phyloP scores from a whole-genome alignment of 1,140 invertebrate species.

The Polypedilum vanderplanki region DNA sequence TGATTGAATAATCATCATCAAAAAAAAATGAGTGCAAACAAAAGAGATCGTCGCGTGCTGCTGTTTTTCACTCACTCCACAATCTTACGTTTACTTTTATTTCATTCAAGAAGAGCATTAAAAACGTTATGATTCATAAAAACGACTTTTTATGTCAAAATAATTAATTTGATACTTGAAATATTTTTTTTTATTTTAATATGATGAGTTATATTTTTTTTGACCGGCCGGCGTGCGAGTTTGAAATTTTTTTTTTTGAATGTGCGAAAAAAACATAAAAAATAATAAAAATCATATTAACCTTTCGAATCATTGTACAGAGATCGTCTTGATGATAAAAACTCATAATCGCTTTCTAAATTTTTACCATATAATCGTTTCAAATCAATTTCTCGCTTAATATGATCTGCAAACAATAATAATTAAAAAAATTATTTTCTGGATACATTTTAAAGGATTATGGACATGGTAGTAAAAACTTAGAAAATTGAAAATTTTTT shows the following conservation, averaged over 20 bases:
- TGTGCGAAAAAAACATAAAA: not conserved
- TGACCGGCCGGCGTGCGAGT: not conserved
- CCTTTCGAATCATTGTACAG: slow-evolving; percentile 22
- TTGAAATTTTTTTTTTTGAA: no score
- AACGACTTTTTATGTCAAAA: slow-evolving; percentile 21
- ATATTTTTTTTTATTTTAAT: not conserved
- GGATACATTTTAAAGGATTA: not conserved
- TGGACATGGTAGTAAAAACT: not conserved
- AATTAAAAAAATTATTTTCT: not conserved
- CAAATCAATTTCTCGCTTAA: slow-evolving; percentile 21
- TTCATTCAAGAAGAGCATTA: slow-evolving; percentile 21
- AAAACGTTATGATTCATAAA: slow-evolving; percentile 27
- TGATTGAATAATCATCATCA: no score
- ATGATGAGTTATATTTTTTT: not conserved
- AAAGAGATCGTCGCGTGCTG: not conserved
- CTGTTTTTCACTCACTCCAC: not conserved
- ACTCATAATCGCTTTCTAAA: slow-evolving; percentile 16
- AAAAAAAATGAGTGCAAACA: not conserved
- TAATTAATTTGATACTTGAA: slow-evolving; percentile 28
- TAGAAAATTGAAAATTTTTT: no score
- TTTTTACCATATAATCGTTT: slow-evolving; percentile 3
- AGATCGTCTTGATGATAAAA: slow-evolving; percentile 8
- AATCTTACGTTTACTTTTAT: not conserved
- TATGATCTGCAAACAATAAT: slow-evolving; percentile 24
- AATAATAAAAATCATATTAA: slow-evolving; percentile 23